phyloP scores from a whole-genome alignment of 2,113 vertebrate genomes.

The Channa argus region DNA sequence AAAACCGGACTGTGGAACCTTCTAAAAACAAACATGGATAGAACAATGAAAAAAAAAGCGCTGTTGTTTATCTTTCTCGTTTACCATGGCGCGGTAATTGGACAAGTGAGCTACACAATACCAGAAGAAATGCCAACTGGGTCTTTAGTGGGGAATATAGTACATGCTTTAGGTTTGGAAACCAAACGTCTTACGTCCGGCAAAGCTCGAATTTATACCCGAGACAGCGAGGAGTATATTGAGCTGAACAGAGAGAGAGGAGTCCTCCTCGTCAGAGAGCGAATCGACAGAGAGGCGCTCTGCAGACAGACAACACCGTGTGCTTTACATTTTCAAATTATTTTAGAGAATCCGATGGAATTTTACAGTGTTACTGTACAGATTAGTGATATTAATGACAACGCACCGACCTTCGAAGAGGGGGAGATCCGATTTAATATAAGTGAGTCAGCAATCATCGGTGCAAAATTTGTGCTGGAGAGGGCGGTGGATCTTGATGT shows the following conservation, averaged over 20 bases:
- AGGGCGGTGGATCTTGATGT: conserved; percentile 79
- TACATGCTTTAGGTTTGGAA: conserved; percentile 40
- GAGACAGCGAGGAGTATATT: conserved; percentile 73
- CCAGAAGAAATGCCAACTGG: conserved; percentile 39
- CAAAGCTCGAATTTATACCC: conserved; percentile 71
- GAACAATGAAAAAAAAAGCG: conserved; percentile 12
- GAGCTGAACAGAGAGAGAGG: conserved; percentile 69
- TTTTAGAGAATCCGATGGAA: conserved; percentile 82
- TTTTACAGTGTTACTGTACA: conserved; percentile 75
- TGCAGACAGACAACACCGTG: conserved; percentile 75
- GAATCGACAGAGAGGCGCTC: conserved; percentile 82
- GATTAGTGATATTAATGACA: conserved; percentile 82
- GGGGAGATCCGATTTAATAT: conserved; percentile 70
- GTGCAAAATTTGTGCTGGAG: conserved; percentile 65
- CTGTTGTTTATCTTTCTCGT: not conserved
- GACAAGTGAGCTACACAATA: conserved; percentile 44
- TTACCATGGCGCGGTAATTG: rapidly evolving
- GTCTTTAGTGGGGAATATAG: conserved; percentile 31
- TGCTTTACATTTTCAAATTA: conserved; percentile 77
- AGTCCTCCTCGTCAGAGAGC: conserved; percentile 73
- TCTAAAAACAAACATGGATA: too few species aligned
- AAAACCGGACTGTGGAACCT: too few species aligned
- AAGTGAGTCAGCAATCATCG: conserved; percentile 1
- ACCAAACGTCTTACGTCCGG: conserved; percentile 68
- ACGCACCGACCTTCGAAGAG: conserved; percentile 75